These are phyloP conservation scores for Isichthys henryi DNA, from an alignment of 2,113 vertebrate species.

Conservation along the genomic window DNA sequence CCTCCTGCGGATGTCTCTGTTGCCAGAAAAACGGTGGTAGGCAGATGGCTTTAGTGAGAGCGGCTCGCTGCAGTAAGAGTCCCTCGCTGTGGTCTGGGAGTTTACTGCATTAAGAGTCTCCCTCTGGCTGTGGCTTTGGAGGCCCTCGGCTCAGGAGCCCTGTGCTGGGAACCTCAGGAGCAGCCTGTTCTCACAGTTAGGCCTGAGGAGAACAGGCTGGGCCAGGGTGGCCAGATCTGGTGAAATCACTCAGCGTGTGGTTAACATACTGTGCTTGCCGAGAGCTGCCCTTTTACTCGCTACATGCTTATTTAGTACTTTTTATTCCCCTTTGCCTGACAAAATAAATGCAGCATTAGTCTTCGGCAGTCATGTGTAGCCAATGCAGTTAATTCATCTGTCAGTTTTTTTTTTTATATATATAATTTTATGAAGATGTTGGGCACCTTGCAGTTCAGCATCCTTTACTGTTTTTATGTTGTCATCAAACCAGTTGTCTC, in stretches of 20 bases:
- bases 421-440: background rate
- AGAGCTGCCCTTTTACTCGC: background rate
- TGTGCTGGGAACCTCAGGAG: conserved; percentile 51
- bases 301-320: conserved; percentile 2
- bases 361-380: background rate
- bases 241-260: conserved; percentile 46
- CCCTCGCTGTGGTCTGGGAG: conserved; percentile 30
- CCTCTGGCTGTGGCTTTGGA: conserved; percentile 55
- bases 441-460: background rate
- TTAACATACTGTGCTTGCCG: conserved; percentile 34
- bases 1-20: background rate
- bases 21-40: conserved; percentile 1
- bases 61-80: conserved; percentile 27
- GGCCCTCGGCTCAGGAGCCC: conserved; percentile 54
- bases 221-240: conserved; percentile 39
- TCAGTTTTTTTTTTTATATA: too few relatives aligned
- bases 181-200: conserved; percentile 52
- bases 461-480: background rate
- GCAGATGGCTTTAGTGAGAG: conserved; percentile 17
- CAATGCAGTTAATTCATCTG: background rate
- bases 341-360: background rate
- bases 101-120: conserved; percentile 17
- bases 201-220: conserved; percentile 35
- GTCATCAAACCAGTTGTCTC: background rate
- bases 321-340: background rate